Percentiles rank a stretch among this genome's conserved stretches.
These are phyloP conservation scores for Sarcophaga caerulescens DNA, from an alignment of 2,888 invertebrate genomes.

Conservation along the genomic window DNA sequence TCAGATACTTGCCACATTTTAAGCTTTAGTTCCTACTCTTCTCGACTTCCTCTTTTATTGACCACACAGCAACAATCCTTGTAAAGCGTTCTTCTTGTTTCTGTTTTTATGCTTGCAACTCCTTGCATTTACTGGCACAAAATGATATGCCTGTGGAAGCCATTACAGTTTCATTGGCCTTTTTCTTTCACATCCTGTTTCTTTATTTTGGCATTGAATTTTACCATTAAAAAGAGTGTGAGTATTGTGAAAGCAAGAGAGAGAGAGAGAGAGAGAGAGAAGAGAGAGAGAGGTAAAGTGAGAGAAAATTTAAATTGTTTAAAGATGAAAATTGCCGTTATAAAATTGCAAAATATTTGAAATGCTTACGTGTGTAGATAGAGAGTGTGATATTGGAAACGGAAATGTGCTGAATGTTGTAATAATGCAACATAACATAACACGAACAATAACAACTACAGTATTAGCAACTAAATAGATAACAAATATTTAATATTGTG, in stretches of 20 bases:
- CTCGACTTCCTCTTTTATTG: conserved; percentile 28
- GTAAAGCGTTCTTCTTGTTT: conserved; percentile 14
- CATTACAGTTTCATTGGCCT: neutral
- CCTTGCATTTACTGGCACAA: too few relatives aligned
- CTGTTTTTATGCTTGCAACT: conserved; percentile 5
- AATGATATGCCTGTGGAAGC: too few relatives aligned
- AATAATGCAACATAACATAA: neutral
- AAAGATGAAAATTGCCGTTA: conserved; percentile 31
- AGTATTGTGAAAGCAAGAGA: neutral
- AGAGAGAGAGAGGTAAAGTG: neutral
- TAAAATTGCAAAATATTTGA: conserved; percentile 14
- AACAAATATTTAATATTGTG: too few relatives aligned
- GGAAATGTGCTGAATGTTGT: conserved; percentile 37
- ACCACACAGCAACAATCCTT: conserved; percentile 49
- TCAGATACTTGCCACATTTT: conserved; percentile 61
- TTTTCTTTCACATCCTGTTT: conserved; percentile 17
- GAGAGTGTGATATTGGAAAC: conserved; percentile 34
- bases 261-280: too few relatives aligned
- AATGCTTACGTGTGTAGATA: neutral
- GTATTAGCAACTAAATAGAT: neutral
- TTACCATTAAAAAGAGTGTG: neutral
- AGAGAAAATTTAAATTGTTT: too few relatives aligned
- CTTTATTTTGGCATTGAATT: conserved; percentile 21
- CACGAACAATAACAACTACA: conserved; percentile 2
- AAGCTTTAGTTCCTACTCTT: conserved; percentile 31